Evolutionary conservation across 2,888 invertebrate genomes (phyloP).

Genomic region (Phymatocera aterrima): DNA sequence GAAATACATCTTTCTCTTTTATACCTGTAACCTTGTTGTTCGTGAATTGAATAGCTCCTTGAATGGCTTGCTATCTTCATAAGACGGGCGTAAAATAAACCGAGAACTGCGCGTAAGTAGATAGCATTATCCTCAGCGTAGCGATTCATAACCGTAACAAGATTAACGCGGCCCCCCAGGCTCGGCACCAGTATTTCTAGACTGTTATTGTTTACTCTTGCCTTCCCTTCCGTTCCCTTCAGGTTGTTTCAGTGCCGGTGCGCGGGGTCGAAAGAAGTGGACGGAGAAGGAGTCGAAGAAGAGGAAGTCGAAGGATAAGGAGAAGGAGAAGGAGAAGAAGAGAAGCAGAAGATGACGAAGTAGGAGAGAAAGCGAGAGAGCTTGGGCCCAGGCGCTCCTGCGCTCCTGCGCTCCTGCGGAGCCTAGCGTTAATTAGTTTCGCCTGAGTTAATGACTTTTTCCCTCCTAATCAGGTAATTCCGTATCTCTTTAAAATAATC

Average conservation of each 20-base stretch:
- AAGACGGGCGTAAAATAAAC: conserved; percentile 60
- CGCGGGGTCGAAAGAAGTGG: neutral
- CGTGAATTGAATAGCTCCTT: conserved; percentile 31
- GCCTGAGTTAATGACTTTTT: conserved; percentile 75
- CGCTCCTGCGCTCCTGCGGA: conserved; percentile 50
- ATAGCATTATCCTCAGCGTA: conserved; percentile 60
- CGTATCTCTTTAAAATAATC: conserved; percentile 76
- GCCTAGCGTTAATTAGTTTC: conserved; percentile 75
- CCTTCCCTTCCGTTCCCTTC: conserved; percentile 49
- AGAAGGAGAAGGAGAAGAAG: conserved; percentile 47
- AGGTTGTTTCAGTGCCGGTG: neutral
- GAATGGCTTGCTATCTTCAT: conserved; percentile 41
- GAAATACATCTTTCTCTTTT: neutral
- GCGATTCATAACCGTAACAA: conserved; percentile 68
- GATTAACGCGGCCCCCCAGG: conserved; percentile 57
- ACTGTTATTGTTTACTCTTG: conserved; percentile 68
- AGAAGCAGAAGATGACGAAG: conserved; percentile 50
- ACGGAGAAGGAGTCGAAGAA: conserved; percentile 19
- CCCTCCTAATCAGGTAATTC: conserved; percentile 75
- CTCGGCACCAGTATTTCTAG: conserved; percentile 49
- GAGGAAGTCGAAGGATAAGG: conserved; percentile 5
- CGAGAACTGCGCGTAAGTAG: conserved; percentile 57
- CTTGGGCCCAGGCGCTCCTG: neutral
- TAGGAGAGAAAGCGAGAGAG: conserved; percentile 15
- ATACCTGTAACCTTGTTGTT: conserved; percentile 12